Evolutionary conservation across 2,797 vertebrate genomes (phyloP).

Genomic region (Danionella dracula): DNA sequence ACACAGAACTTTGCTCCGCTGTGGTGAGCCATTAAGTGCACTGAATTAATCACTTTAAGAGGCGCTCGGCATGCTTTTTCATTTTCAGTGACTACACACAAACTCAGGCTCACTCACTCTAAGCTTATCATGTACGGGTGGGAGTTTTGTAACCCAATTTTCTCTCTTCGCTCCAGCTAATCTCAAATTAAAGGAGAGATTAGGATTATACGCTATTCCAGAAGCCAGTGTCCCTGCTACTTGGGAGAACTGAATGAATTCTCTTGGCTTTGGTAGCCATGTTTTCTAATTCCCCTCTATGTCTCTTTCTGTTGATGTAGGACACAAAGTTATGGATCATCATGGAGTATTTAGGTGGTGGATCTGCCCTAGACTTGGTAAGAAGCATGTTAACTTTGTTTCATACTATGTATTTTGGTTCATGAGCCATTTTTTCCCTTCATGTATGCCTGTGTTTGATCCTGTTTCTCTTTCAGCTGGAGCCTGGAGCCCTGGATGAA

Average conservation of each 20-base stretch:
- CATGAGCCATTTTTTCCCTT: neutral
- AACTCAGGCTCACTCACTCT: neutral
- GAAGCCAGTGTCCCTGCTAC: neutral
- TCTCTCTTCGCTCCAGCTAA: conserved; percentile 16
- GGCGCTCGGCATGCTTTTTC: neutral
- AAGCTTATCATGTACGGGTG: conserved; percentile 20
- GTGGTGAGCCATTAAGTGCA: neutral
- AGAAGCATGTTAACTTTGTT: conserved; percentile 49
- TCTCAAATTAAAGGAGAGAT: conserved; percentile 34
- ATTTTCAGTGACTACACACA: neutral
- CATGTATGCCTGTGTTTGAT: neutral
- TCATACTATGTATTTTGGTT: neutral
- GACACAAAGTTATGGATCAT: conserved; percentile 98
- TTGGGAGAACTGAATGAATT: conserved; percentile 5
- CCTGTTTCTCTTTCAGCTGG: conserved; percentile 71
- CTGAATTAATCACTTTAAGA: neutral
- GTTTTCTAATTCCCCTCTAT: neutral
- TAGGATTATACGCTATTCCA: conserved; percentile 24
- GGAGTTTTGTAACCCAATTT: conserved; percentile 30
- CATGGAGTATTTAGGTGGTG: conserved; percentile 97
- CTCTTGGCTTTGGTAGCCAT: neutral
- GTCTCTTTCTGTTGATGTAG: conserved; percentile 60
- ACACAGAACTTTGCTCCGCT: neutral
- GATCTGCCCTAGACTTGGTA: conserved; percentile 93
- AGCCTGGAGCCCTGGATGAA: conserved; percentile 92